Percentiles rank a stretch among this genome's conserved stretches.
phyloP scores from a whole-genome alignment of 1,140 invertebrate species.

The Ditylenchus dipsaci region DNA sequence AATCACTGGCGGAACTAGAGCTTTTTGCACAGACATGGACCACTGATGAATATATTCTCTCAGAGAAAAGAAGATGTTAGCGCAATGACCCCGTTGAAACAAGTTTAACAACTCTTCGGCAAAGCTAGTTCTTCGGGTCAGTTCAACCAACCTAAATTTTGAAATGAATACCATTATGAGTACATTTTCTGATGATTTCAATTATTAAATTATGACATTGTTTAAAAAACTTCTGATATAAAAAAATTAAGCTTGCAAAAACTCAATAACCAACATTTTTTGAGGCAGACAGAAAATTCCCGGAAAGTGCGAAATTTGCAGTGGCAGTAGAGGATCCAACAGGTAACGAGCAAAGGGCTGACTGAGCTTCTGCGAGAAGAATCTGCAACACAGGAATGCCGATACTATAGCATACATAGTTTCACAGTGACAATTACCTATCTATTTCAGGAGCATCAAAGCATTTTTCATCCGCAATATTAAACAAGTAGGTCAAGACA shows the following conservation, averaged over 20 bases:
- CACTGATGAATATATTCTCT: neutral
- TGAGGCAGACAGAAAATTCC: neutral
- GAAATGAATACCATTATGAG: too few relatives aligned
- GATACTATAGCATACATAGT: too few relatives aligned
- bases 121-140: neutral
- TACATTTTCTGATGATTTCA: neutral
- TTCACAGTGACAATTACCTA: too few relatives aligned
- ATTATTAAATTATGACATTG: too few relatives aligned
- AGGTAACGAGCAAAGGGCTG: too few relatives aligned
- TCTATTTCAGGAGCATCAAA: too few relatives aligned
- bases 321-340: neutral
- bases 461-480: too few relatives aligned
- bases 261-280: neutral
- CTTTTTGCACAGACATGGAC: neutral
- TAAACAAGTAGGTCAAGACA: too few relatives aligned
- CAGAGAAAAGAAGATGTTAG: neutral
- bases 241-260: too few relatives aligned
- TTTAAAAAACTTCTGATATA: too few relatives aligned
- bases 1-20: neutral
- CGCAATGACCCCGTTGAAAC: neutral
- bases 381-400: too few relatives aligned
- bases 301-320: neutral
- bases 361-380: too few relatives aligned
- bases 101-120: neutral
- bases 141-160: neutral